A percentile compares a stretch with the other conserved stretches of the same genome.
phyloP scores from a whole-genome alignment of 1,140 invertebrate species.

The Polyergus mexicanus region DNA sequence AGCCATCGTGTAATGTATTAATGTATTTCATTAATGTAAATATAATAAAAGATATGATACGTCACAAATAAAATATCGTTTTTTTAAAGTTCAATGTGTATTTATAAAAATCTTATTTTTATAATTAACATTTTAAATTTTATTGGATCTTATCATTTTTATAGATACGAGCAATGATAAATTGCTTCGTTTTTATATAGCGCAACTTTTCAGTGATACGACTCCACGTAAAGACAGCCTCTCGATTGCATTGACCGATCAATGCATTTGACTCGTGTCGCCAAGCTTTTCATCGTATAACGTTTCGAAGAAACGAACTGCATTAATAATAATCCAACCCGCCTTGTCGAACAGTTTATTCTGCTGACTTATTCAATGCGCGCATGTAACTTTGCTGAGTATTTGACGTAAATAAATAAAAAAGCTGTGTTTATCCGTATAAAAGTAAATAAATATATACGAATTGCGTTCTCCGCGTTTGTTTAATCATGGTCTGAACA shows the following conservation, averaged over 20 bases:
- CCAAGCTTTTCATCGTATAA: slow-evolving; percentile 3
- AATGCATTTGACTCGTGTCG: too few species aligned
- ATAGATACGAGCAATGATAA: neutral
- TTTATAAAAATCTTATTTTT: neutral
- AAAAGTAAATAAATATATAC: slow-evolving; percentile 26
- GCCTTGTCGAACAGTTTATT: slow-evolving; percentile 22
- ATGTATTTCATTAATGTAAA: neutral
- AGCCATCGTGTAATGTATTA: neutral
- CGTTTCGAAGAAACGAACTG: slow-evolving; percentile 17
- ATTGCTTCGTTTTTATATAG: neutral
- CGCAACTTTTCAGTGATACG: slow-evolving; percentile 7
- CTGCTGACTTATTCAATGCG: neutral
- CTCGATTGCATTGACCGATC: slow-evolving; percentile 43
- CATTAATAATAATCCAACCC: slow-evolving; percentile 48
- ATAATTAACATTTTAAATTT: neutral
- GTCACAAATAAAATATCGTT: neutral
- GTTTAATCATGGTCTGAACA: neutral
- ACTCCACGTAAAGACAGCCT: neutral
- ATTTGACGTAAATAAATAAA: slow-evolving; percentile 31
- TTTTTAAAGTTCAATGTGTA: too few species aligned
- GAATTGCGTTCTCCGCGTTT: neutral
- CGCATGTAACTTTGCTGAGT: neutral
- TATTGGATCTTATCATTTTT: neutral
- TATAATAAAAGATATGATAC: neutral
- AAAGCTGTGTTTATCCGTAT: neutral